Base-by-base conservation (phyloP, 2,888 invertebrate genomes). In the Lamellibrachia satsuma region DNA sequence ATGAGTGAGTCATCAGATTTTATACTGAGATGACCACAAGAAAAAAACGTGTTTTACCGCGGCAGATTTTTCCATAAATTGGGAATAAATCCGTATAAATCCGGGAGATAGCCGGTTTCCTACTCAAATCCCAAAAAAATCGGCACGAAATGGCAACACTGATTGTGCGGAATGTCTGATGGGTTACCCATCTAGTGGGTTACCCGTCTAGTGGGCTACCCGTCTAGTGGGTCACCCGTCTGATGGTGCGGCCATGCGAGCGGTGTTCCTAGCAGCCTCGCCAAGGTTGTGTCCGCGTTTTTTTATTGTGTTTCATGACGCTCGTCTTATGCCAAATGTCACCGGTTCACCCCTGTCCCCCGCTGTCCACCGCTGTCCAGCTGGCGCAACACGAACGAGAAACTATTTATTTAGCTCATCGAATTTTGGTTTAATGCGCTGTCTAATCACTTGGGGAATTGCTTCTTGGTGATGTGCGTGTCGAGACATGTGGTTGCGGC, bases 391-490 rank as follows among this genome's bases (percentile, higher is more conserved):
- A 15, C 75, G 15, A 75, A 75, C 75, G 15, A 75, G n/a, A 75
- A 4, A 22, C 4, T 9, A 15, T 75, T 75, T 75, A 75, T 75
- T 75, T 75, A 75, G 75, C 75, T 75, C n/a, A 75, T 22, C n/a
- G 22, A 22, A n/a, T 75, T 75, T 22, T 75, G 75, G n/a, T 75
- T 75, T 75, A 75, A 75, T 75, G 75, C 11, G 75, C 22, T 11
- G n/a, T 75, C 75, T 75, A 75, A 22, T 75, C 75, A 75, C 75
- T 75, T 75, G n/a, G 75, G 75, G 75, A 75, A 75, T 75, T 75
- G 75, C 75, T 15, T n/a, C 3, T 75, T 75, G 75, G 75, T 22
- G 22, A n/a, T 75, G 75, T 11, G n/a, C 75, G 75, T n/a, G 75
- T 22, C 75, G 22, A 22, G 75, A 22, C n/a, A 75, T 75, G 75